These are phyloP conservation scores for Calliopsis andreniformis DNA, from an alignment of 1,140 invertebrate species.

Conservation along the genomic window DNA sequence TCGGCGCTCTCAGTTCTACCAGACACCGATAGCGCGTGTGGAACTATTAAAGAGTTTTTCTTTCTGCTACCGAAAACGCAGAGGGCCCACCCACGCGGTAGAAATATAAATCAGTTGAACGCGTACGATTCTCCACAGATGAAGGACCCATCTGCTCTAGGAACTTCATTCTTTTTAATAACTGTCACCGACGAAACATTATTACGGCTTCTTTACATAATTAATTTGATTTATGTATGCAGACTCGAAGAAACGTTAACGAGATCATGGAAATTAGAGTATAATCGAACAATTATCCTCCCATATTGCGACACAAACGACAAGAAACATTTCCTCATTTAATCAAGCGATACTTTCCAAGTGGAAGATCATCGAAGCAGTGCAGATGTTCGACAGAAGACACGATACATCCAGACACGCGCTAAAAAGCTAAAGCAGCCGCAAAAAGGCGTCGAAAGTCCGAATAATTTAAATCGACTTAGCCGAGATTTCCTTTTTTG, in stretches of 20 bases:
- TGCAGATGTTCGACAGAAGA: slow-evolving; percentile 30
- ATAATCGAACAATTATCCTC: background rate
- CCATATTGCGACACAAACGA: no score
- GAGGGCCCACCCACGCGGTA: slow-evolving; percentile 56
- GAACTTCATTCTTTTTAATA: slow-evolving; percentile 64
- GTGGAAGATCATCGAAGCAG: background rate
- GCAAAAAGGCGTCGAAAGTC: slow-evolving; percentile 39
- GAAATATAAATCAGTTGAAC: slow-evolving; percentile 62
- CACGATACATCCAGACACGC: slow-evolving; percentile 25
- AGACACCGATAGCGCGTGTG: slow-evolving; percentile 41
- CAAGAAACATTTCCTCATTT: no score
- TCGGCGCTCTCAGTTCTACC: slow-evolving; percentile 34
- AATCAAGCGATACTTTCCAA: no score
- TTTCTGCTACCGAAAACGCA: slow-evolving; percentile 56
- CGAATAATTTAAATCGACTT: slow-evolving; percentile 64
- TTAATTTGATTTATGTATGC: slow-evolving; percentile 61
- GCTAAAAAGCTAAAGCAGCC: slow-evolving; percentile 1
- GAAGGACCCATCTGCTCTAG: slow-evolving; percentile 56
- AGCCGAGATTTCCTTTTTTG: slow-evolving; percentile 52
- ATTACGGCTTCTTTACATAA: slow-evolving; percentile 53
- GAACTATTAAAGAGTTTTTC: slow-evolving; percentile 65
- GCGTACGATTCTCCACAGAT: slow-evolving; percentile 52
- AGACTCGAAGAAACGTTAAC: background rate
- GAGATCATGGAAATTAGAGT: background rate
- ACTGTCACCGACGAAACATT: slow-evolving; percentile 53